Conservation (phyloP, 2,797 vertebrate genomes). For the Aselliscus stoliczkanus region DNA sequence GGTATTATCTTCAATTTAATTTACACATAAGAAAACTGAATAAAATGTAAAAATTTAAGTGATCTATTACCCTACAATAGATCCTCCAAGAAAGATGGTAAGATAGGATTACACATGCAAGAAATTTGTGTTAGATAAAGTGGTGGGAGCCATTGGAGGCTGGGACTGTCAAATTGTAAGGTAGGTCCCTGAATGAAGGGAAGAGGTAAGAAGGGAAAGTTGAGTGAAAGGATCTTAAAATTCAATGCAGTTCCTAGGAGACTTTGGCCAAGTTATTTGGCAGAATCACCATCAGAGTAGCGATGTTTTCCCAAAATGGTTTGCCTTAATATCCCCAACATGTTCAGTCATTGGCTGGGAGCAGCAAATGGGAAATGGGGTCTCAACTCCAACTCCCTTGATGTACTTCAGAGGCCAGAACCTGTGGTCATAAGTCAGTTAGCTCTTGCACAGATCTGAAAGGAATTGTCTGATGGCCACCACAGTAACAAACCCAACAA, state of each 20-base stretch:
- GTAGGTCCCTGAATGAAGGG: neutral
- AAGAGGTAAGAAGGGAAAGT: neutral
- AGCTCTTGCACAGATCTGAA: neutral
- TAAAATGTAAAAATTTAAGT: neutral
- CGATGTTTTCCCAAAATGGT: neutral
- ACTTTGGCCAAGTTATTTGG: neutral
- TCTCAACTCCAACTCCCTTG: neutral
- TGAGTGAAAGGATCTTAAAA: neutral
- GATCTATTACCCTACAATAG: neutral
- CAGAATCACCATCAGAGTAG: neutral
- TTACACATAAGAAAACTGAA: neutral
- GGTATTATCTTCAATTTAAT: neutral
- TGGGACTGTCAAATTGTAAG: neutral
- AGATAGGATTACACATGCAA: neutral
- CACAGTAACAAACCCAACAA: neutral
- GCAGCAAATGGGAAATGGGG: neutral
- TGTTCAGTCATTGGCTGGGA: neutral
- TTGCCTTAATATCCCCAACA: neutral
- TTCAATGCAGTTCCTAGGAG: neutral
- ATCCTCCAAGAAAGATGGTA: neutral
- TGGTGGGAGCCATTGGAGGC: neutral
- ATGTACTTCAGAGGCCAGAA: neutral
- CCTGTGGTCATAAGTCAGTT: neutral
- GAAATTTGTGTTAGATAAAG: neutral
- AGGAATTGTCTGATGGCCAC: neutral